Evolutionary conservation across 2,797 vertebrate species (phyloP), one percentile per base, ranked within the genome.

Genomic region (Acipenser transmontanus): DNA sequence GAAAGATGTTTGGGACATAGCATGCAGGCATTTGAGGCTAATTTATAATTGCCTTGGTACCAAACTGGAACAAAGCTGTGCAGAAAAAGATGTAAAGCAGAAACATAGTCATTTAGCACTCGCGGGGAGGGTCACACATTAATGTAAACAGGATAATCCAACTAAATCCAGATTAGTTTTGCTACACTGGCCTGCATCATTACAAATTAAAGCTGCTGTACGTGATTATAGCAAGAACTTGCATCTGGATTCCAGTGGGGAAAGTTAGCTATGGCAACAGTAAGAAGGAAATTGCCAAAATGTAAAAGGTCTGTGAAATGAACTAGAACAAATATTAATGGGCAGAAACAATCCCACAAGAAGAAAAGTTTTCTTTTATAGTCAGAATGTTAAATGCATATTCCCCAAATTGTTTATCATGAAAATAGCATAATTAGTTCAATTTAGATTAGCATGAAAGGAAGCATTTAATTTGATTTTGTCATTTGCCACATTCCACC

Each of bases 61-160:
- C 63, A 54, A 72, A 50, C 64, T 54, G 59, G 66, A 71, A 70
- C 65, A 75, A 73, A 72, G 17, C 57, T 57, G 54, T 59, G 62
- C 7, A 13, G 65, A 54, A 61, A 34, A 69, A 72, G 48, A 50
- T 64, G 50, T 54, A 69, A 56, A 69, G 54, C 52, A 71, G 56
- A 68, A 71, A 66, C 8, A 3, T 34, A 14, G 1, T 61, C 49
- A 48, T 56, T 68, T 63, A 69, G 34, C 72, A 62, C 68, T 20
- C 47, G 4, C 20, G 54, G 51, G 63, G 47, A 47, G n/a, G 65
- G 62, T 68, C 49, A 54, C 51, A 71, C 65, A 72, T 69, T 69
- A 71, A 67, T 70, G 68, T 71, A 73, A 75, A 74, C 68, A 69
- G 75, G 69, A 71, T 75, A 74, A 75, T 79, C 70, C 71, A 66